Percentiles rank a stretch among this genome's conserved stretches.
Evolutionary conservation across 2,113 vertebrate genomes (phyloP).

Genomic region (Vombatus ursinus): DNA sequence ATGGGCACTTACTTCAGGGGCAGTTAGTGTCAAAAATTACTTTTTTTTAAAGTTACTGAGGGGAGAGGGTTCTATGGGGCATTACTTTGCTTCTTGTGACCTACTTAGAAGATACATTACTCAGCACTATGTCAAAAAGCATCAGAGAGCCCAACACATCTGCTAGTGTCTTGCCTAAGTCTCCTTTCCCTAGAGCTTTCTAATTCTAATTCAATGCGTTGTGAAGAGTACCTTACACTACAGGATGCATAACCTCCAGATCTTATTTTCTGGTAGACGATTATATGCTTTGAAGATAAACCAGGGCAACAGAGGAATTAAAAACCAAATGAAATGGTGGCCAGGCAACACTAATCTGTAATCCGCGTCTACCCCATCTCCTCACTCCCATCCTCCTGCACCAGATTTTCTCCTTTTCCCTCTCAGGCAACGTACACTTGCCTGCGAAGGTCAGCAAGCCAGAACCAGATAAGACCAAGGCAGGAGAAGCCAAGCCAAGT

Average conservation of each 20-base stretch:
- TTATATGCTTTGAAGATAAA: conserved; percentile 32
- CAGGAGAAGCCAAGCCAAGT: background rate
- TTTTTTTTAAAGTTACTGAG: background rate
- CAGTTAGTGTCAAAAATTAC: background rate
- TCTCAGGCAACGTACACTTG: background rate
- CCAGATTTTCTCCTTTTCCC: background rate
- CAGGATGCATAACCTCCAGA: background rate
- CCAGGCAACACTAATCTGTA: background rate
- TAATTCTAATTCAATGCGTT: conserved; percentile 27
- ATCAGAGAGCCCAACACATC: background rate
- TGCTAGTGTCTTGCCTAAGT: background rate
- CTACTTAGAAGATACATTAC: conserved; percentile 53
- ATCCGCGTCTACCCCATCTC: background rate
- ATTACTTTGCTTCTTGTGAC: conserved; percentile 31
- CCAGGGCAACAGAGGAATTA: background rate
- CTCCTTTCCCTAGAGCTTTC: background rate
- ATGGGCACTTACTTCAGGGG: background rate
- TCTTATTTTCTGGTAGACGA: background rate
- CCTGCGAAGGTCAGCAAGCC: background rate
- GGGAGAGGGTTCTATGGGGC: background rate
- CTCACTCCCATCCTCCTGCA: background rate
- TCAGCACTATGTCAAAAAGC: background rate
- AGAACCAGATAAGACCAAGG: background rate
- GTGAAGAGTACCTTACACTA: background rate
- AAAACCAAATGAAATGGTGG: background rate